Evolutionary conservation across 2,888 invertebrate genomes (phyloP).

Genomic region (Yponomeuta sedellus): DNA sequence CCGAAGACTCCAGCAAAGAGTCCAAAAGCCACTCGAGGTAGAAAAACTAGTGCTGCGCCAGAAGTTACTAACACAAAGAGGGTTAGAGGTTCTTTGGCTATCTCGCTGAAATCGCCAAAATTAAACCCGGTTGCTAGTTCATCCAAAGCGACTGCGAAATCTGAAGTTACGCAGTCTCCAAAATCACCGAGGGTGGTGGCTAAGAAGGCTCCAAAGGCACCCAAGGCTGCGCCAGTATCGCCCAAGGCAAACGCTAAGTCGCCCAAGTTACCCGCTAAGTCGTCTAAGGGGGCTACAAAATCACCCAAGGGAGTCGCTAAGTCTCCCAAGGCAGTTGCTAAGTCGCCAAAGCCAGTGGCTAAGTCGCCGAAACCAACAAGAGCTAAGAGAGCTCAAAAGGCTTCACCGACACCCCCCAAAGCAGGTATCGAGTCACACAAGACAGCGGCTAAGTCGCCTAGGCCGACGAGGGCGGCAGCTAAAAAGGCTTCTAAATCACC

Average conservation of each 20-base stretch:
- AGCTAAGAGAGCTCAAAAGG: background rate
- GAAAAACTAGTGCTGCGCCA: constrained; percentile 17
- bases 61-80: constrained; percentile 29
- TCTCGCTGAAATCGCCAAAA: constrained; percentile 42
- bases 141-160: background rate
- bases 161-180: background rate
- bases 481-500: background rate
- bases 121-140: constrained; percentile 25
- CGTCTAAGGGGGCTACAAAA: too few species aligned
- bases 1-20: constrained; percentile 24
- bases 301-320: too few species aligned
- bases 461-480: background rate
- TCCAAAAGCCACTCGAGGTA: constrained; percentile 15
- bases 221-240: too few species aligned
- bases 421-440: background rate
- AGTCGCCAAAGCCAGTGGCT: background rate
- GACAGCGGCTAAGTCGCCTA: background rate
- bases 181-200: background rate
- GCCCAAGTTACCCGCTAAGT: too few species aligned
- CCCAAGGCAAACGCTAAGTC: too few species aligned
- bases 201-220: too few species aligned
- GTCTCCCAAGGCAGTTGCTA: too few species aligned
- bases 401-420: background rate
- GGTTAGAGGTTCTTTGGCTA: constrained; percentile 35
- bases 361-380: background rate